Base-by-base conservation (phyloP, 2,797 vertebrate species). In the Pygocentrus nattereri region DNA sequence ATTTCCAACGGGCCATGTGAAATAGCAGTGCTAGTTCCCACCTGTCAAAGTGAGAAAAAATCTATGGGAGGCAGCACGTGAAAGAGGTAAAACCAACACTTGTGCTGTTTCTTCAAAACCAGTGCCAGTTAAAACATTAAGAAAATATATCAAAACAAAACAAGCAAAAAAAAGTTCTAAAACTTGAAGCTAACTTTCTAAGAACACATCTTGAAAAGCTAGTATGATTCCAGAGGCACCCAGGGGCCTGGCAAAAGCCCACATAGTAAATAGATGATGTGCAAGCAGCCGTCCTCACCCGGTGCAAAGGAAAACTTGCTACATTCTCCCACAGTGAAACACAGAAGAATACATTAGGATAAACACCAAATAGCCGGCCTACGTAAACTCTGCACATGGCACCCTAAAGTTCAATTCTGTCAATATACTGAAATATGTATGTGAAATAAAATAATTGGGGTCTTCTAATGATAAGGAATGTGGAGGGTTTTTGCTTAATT, bases 51-150 rank as follows among this genome's bases (percentile, higher is more conserved):
- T 44, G 11, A 44, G 11, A 1, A 11, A 44, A 44, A 44, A 68
- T 70, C 59, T 44, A 50, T 34, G 38, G 27, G 50, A 50, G 54
- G 23, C 4, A 49, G 1, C 58, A 52, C 4, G 73, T 77, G 34
- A 71, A 74, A 77, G 5, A 30, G 27, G 38, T 50, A 77, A 82
- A 86, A 31, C 64, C 38, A 80, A 77, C 76, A 75, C 54, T 68
- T 67, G 41, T 27, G 18, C 52, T 69, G 56, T 73, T 86, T 80
- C 64, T 69, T 71, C 70, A 84, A 86, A 84, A 49, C 47, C 69
- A 77, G 30, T 30, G 21, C 56, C 74, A 73, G 30, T 68, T 21
- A 34, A 79, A 52, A 78, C 64, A 59, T 54, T 78, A 82, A 74
- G 59, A 41, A 5, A 73, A 52, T 31, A 82, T 74, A 5, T 38